Conservation (phyloP, 2,797 vertebrate genomes). For the Sebastes paucispinis region DNA sequence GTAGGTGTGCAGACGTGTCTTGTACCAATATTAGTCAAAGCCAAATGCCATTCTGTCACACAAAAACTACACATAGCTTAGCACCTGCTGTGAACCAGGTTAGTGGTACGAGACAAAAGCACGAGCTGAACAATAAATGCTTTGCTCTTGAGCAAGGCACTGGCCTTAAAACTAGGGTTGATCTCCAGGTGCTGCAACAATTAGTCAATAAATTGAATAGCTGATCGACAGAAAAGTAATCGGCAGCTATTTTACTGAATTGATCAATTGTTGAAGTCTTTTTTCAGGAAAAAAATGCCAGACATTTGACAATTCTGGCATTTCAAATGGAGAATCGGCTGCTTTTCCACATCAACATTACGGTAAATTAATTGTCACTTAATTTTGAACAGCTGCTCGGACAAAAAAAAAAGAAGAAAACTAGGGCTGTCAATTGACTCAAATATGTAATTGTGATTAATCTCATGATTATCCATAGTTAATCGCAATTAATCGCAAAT, state of each 20-base stretch:
- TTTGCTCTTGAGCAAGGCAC: background rate
- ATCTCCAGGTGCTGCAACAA: background rate
- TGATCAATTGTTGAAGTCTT: background rate
- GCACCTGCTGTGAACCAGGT: background rate
- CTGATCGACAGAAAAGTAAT: too few species aligned
- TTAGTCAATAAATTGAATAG: too few species aligned
- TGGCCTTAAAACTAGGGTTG: background rate
- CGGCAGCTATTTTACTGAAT: too few species aligned
- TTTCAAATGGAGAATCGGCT: background rate
- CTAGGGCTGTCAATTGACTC: too few species aligned
- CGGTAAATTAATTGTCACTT: too few species aligned
- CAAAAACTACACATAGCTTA: background rate
- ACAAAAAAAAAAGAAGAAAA: too few species aligned
- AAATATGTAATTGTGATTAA: too few species aligned
- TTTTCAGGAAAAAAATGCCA: background rate
- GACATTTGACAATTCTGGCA: background rate
- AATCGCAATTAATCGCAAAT: too few species aligned
- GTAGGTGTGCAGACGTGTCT: constrained; percentile 7
- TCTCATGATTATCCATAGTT: too few species aligned
- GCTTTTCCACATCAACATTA: background rate
- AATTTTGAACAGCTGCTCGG: too few species aligned
- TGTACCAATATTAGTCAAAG: constrained; percentile 22
- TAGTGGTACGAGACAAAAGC: background rate
- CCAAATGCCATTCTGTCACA: constrained; percentile 4
- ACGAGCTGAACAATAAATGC: background rate